phyloP scores from a whole-genome alignment of 2,888 invertebrate species.

The Leptodirus hochenwartii region DNA sequence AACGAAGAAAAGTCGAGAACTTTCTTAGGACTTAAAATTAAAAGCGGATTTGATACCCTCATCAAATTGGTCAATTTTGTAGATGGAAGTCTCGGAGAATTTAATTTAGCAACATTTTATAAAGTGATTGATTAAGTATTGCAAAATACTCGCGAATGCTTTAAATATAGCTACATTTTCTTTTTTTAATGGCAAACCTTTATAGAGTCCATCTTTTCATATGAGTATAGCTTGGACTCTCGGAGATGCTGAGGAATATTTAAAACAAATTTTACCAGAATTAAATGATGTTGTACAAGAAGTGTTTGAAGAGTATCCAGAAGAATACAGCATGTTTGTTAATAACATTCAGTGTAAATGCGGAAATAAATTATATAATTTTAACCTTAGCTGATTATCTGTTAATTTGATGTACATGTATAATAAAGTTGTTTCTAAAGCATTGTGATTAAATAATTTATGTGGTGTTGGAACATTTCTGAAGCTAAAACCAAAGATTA shows the following conservation, averaged over 20 bases:
- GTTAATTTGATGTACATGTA: not conserved
- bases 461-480: constrained; percentile 4
- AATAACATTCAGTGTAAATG: constrained; percentile 46
- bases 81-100: constrained; percentile 52
- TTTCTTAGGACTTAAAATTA: constrained; percentile 56
- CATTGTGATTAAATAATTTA: not conserved
- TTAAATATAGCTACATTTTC: constrained; percentile 3
- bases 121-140: constrained; percentile 29
- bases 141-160: constrained; percentile 4
- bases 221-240: constrained; percentile 66
- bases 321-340: constrained; percentile 31
- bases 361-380: constrained; percentile 54
- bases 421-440: not conserved
- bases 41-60: constrained; percentile 36
- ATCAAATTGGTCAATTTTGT: constrained; percentile 36
- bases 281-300: constrained; percentile 25
- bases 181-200: constrained; percentile 15
- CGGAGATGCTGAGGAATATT: constrained; percentile 39
- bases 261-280: constrained; percentile 29
- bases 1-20: constrained; percentile 77
- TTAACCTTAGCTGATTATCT: constrained; percentile 18
- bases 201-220: constrained; percentile 69
- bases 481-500: no score
- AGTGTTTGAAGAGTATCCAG: constrained; percentile 17
- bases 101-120: constrained; percentile 59